Evolutionary conservation across 2,113 vertebrate species (phyloP).

Genomic region (Natator depressus): DNA sequence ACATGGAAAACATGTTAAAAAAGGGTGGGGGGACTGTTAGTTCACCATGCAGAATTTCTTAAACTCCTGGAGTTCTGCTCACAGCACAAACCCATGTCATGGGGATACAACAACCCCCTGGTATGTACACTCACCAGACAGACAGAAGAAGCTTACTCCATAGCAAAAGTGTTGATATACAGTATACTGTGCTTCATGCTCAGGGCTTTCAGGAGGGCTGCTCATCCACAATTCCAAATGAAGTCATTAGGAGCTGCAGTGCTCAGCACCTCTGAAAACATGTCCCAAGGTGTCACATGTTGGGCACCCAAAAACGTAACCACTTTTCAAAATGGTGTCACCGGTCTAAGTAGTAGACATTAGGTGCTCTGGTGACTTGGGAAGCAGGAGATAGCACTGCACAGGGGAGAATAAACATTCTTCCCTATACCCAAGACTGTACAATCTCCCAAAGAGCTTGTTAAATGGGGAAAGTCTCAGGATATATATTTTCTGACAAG

Average conservation of each 20-base stretch:
- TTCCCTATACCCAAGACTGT: neutral
- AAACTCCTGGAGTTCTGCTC: neutral
- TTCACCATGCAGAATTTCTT: neutral
- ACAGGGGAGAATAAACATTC: neutral
- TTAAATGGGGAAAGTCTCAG: neutral
- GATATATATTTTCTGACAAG: neutral
- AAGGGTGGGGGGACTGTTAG: neutral
- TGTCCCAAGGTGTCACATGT: neutral
- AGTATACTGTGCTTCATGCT: neutral
- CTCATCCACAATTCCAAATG: neutral
- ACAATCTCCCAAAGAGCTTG: neutral
- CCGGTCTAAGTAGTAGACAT: neutral
- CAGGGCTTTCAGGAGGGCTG: neutral
- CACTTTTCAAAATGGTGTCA: fast-evolving
- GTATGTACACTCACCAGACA: fast-evolving
- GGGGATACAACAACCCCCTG: neutral
- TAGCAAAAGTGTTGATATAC: too few relatives aligned
- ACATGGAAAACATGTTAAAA: slow-evolving; percentile 28
- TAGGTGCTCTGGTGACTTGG: fast-evolving
- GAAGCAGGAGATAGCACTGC: neutral
- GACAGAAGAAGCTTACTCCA: neutral
- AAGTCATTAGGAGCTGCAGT: neutral
- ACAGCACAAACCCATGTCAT: fast-evolving
- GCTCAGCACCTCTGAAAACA: neutral
- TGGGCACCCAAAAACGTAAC: neutral